Conservation (phyloP, 2,888 invertebrate species). For the Gnatocerus cornutus region DNA sequence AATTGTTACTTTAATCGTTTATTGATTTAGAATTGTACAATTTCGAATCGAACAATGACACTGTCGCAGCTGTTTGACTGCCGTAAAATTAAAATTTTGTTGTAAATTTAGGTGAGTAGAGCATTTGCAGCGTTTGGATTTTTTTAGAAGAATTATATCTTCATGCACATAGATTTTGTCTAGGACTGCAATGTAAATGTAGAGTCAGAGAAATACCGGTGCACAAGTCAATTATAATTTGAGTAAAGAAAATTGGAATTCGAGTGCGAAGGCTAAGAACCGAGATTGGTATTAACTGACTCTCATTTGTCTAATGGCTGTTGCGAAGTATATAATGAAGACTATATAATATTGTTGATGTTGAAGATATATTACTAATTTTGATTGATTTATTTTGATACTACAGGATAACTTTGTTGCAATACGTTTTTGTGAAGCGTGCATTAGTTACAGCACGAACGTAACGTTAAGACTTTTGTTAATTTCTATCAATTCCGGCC, state of each 20-base stretch:
- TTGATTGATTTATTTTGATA: slow-evolving; percentile 68
- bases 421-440: slow-evolving; percentile 59
- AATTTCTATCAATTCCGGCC: slow-evolving; percentile 49
- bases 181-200: slow-evolving; percentile 69
- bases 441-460: slow-evolving; percentile 42
- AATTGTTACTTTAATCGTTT: no score
- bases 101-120: slow-evolving; percentile 51
- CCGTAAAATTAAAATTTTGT: background rate
- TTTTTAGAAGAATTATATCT: slow-evolving; percentile 67
- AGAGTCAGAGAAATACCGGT: slow-evolving; percentile 66
- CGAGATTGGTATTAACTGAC: slow-evolving; percentile 65
- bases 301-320: slow-evolving; percentile 68
- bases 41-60: slow-evolving; percentile 23
- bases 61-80: slow-evolving; percentile 38
- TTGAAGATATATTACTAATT: slow-evolving; percentile 67
- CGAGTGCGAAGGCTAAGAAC: slow-evolving; percentile 49
- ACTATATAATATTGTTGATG: slow-evolving; percentile 68
- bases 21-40: background rate
- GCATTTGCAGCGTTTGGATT: slow-evolving; percentile 56
- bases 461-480: slow-evolving; percentile 42
- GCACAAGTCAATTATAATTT: slow-evolving; percentile 64
- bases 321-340: slow-evolving; percentile 69
- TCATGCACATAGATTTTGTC: slow-evolving; percentile 70
- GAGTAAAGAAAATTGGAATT: slow-evolving; percentile 27
- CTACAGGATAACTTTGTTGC: slow-evolving; percentile 63